Evolutionary conservation across 2,888 invertebrate species (phyloP).

Genomic region (Ellobium chinense): DNA sequence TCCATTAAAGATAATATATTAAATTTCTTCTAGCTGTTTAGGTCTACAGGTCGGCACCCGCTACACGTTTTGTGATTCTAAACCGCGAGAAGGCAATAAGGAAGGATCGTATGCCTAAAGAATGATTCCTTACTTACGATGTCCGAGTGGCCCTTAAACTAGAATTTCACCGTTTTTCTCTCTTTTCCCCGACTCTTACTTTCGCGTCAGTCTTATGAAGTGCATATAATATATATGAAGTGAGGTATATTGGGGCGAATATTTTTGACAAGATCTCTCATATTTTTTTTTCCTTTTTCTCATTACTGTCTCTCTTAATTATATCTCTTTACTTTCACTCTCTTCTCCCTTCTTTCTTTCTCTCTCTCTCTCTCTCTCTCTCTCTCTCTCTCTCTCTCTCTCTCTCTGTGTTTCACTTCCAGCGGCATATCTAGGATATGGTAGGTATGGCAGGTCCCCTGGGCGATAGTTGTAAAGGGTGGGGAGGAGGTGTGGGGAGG

Average conservation of each 20-base stretch:
- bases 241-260: too few relatives aligned
- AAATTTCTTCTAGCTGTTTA: too few relatives aligned
- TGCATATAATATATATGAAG: too few relatives aligned
- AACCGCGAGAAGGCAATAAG: too few relatives aligned
- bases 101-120: too few relatives aligned
- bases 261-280: too few relatives aligned
- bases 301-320: not conserved
- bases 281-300: not conserved
- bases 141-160: not conserved
- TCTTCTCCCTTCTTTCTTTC: not conserved
- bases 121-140: not conserved
- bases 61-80: too few relatives aligned
- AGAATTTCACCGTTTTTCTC: not conserved
- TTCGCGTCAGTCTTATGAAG: too few relatives aligned
- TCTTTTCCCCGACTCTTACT: not conserved
- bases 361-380: slow-evolving; percentile 12
- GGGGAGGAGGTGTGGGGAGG: not conserved
- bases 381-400: slow-evolving; percentile 29
- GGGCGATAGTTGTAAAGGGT: not conserved
- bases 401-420: slow-evolving; percentile 14
- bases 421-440: too few relatives aligned
- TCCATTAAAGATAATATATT: too few relatives aligned
- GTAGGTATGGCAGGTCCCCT: too few relatives aligned
- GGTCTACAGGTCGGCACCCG: too few relatives aligned
- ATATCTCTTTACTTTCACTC: not conserved